Conservation (phyloP, 2,888 invertebrate genomes). For the Rhagophthalmus giganteus region DNA sequence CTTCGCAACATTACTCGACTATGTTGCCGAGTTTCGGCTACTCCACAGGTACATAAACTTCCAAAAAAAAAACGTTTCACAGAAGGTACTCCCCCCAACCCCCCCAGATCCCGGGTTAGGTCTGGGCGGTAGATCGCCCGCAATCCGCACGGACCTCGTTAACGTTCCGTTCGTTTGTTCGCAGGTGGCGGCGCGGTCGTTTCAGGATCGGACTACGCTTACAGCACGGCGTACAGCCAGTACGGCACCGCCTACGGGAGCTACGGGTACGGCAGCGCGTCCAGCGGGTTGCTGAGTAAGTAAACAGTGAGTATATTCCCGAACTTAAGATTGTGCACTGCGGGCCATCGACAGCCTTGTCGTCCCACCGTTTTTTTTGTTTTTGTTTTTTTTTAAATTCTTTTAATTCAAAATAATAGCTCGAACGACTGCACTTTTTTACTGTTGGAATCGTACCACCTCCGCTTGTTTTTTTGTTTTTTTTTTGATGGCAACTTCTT, state of each 20-base stretch:
- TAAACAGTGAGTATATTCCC: slow-evolving; percentile 64
- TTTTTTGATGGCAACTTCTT: too few relatives aligned
- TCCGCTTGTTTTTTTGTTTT: too few relatives aligned
- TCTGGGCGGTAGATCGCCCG: too few relatives aligned
- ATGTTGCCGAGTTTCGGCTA: slow-evolving; percentile 73
- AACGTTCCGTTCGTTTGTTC: too few relatives aligned
- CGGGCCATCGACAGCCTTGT: background rate
- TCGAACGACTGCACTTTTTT: too few relatives aligned
- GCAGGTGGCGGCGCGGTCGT: slow-evolving; percentile 66
- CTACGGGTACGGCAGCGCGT: slow-evolving; percentile 66
- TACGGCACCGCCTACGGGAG: slow-evolving; percentile 73
- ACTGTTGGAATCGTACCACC: too few relatives aligned
- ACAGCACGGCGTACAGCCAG: slow-evolving; percentile 74
- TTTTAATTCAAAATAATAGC: background rate
- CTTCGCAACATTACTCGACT: slow-evolving; percentile 63
- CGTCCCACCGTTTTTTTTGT: background rate
- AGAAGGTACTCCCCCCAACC: background rate
- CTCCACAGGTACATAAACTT: slow-evolving; percentile 59
- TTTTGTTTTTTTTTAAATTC: background rate
- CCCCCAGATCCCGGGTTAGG: background rate
- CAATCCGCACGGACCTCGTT: background rate
- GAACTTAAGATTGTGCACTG: slow-evolving; percentile 10
- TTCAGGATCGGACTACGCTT: slow-evolving; percentile 68
- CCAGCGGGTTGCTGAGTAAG: slow-evolving; percentile 72
- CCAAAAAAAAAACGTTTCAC: too few relatives aligned